Base-by-base conservation (phyloP, 2,113 vertebrate genomes). In the Channa maculata region DNA sequence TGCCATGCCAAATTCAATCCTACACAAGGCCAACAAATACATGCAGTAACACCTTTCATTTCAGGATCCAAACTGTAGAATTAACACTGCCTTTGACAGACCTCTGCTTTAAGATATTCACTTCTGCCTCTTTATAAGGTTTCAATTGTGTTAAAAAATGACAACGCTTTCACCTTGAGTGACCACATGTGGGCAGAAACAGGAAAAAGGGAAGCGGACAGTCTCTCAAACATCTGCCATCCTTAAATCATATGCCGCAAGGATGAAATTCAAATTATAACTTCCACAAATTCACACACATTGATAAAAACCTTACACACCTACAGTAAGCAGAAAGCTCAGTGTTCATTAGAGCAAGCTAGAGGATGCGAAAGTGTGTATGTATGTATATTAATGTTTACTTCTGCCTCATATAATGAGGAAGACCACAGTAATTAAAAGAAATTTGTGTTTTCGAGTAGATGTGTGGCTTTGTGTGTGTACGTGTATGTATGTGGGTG, bases 1-100 rank as follows among this genome's bases (percentile, higher is more conserved):
- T 59, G 63, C 63, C 64, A 33, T 71, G 83, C 12, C 62, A 75
- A 92, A 89, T 88, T 68, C 75, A 84, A 79, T 88, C 79, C 68
- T 64, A 58, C 58, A 75, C 62, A 79, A 50, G 71, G 75, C 79
- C 75, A 77, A 69, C 0, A 77, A 80, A 83, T 60, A 83, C 8
- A 15, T 41, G 71, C 43, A 45, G 82, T 36, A 52, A 69, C 15
- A 14, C 54, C 51, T 75, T 73, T 24, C 71, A 24, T 83, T 84
- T 85, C 43, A 73, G 67, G 45, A 80, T 61, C 58, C 68, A n/a
- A 78, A 55, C 46, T 38, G 49, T 12, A 57, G 79, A 79, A 82
- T 90, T 85, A 80, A 84, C 55, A 5, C 1, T 65, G 71, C 69
- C 65, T 82, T 79, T 79, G 68, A 87, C 72, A 88, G 76, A 66